A percentile compares a stretch with the other conserved stretches of the same genome.
phyloP scores from a whole-genome alignment of 1,140 invertebrate species.

The Zaprionus ghesquierei region DNA sequence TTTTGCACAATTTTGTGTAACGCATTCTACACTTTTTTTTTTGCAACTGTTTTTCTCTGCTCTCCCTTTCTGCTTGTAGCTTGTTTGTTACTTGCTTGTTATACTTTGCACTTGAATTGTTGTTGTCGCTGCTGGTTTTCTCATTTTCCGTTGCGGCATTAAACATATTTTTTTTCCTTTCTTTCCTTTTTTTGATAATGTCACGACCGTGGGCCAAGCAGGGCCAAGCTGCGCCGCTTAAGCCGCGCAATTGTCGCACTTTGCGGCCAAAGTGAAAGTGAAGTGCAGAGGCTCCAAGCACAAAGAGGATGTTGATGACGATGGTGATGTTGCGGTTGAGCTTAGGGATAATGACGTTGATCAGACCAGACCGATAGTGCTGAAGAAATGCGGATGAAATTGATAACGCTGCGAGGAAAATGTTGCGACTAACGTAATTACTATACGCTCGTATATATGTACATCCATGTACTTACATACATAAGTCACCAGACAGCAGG shows the following conservation, averaged over 20 bases:
- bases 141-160: slow-evolving; percentile 24
- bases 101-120: slow-evolving; percentile 15
- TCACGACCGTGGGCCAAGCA: slow-evolving; percentile 45
- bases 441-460: too few relatives aligned
- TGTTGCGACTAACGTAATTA: neutral
- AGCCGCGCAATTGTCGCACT: slow-evolving; percentile 41
- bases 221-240: slow-evolving; percentile 37
- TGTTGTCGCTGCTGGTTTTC: slow-evolving; percentile 8
- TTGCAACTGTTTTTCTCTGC: neutral
- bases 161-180: too few relatives aligned
- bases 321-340: neutral
- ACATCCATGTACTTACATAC: too few relatives aligned
- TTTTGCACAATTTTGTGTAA: slow-evolving; percentile 45
- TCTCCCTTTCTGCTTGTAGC: neutral
- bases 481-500: too few relatives aligned
- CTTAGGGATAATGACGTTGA: neutral
- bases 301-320: neutral
- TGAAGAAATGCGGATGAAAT: neutral
- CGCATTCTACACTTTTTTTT: slow-evolving; percentile 20
- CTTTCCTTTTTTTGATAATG: slow-evolving; percentile 55
- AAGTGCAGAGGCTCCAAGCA: slow-evolving; percentile 16
- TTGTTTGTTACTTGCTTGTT: slow-evolving; percentile 14
- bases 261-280: slow-evolving; percentile 25
- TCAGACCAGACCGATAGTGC: slow-evolving; percentile 3
- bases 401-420: neutral